These are phyloP conservation scores for Cynocephalus volans DNA, from an alignment of 2,113 vertebrate species.

Conservation along the genomic window DNA sequence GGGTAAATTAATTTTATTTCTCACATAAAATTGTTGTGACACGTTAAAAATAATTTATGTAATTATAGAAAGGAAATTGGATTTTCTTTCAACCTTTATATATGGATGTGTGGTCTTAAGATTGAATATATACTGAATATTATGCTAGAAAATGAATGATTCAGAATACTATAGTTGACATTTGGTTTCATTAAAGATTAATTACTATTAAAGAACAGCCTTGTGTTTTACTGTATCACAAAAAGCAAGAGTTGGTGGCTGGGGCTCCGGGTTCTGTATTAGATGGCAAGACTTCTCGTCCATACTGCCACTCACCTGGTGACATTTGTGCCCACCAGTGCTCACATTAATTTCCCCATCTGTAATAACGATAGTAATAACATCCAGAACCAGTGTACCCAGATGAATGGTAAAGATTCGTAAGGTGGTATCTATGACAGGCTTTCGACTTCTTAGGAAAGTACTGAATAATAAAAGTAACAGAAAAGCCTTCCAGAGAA, in stretches of 20 bases:
- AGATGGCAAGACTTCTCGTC: conserved; percentile 70
- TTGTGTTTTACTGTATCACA: conserved; percentile 58
- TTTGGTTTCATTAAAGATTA: conserved; percentile 80
- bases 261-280: conserved; percentile 65
- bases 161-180: conserved; percentile 65
- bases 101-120: conserved; percentile 71
- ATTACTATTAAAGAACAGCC: conserved; percentile 38
- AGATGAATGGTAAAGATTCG: conserved; percentile 17
- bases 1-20: conserved; percentile 68
- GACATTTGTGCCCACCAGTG: background rate
- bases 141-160: conserved; percentile 67
- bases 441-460: background rate
- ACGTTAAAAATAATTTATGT: conserved; percentile 79
- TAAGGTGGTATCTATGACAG: background rate
- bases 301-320: conserved; percentile 59
- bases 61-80: conserved; percentile 77
- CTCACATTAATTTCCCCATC: conserved; percentile 53
- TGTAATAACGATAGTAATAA: background rate
- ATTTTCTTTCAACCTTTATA: conserved; percentile 67
- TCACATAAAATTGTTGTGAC: conserved; percentile 67
- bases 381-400: background rate
- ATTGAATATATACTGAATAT: conserved; percentile 42
- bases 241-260: conserved; percentile 68
- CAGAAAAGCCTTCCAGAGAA: background rate
- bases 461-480: background rate